Percentiles rank a stretch among this genome's conserved stretches.
phyloP scores from a whole-genome alignment of 2,888 invertebrate genomes.

The Drosophila acutilabella region DNA sequence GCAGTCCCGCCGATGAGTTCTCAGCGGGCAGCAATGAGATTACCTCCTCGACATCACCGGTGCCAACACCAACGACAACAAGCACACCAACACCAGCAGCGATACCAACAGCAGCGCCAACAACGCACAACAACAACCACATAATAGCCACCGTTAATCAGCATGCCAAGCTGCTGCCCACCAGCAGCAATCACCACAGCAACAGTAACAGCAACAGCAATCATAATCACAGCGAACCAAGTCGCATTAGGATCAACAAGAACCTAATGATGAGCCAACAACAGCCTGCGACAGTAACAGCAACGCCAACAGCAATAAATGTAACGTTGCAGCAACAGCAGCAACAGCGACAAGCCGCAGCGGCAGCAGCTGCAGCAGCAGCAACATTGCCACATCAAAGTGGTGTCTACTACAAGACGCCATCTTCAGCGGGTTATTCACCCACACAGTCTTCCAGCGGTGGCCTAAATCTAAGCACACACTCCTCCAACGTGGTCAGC shows the following conservation, averaged over 20 bases:
- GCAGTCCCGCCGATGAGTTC: conserved; percentile 85
- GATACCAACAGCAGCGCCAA: conserved; percentile 32
- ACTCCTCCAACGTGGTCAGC: conserved; percentile 83
- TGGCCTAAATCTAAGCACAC: conserved; percentile 74
- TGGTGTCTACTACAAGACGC: conserved; percentile 63
- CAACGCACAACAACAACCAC: conserved; percentile 40
- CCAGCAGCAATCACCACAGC: conserved; percentile 58
- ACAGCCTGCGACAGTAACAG: conserved; percentile 52
- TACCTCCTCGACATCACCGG: conserved; percentile 88
- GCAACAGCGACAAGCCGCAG: conserved; percentile 67
- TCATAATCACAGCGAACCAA: conserved; percentile 77
- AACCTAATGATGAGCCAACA: conserved; percentile 80
- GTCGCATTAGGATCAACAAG: conserved; percentile 84
- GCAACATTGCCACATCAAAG: conserved; percentile 53
- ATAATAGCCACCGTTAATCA: conserved; percentile 84
- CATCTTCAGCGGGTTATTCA: conserved; percentile 64
- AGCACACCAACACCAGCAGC: conserved; percentile 34
- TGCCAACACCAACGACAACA: conserved; percentile 71
- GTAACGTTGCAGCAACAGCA: conserved; percentile 20
- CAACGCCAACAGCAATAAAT: conserved; percentile 62
- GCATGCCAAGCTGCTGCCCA: conserved; percentile 82
- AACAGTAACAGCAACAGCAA: conserved; percentile 49
- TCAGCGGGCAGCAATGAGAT: conserved; percentile 88
- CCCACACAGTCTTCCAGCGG: conserved; percentile 81
- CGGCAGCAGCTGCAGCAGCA: conserved; percentile 38